A percentile compares a stretch with the other conserved stretches of the same genome.
phyloP scores from a whole-genome alignment of 2,113 vertebrate genomes.

The Pleuronectes platessa region DNA sequence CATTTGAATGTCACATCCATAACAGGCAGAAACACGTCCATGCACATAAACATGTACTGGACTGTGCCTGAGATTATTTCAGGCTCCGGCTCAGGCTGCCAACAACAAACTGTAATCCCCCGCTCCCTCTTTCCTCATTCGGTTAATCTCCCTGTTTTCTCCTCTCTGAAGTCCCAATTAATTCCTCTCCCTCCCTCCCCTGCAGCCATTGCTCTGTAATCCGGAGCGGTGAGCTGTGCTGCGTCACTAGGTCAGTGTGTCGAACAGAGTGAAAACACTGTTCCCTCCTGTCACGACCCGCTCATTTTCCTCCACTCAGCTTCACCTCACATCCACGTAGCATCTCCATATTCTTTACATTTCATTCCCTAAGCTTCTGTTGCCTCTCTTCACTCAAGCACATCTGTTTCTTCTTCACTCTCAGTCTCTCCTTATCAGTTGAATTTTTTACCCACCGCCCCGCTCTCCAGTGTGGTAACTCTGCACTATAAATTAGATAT shows the following conservation, averaged over 20 bases:
- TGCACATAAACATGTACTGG: conserved; percentile 7
- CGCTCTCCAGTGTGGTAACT: conserved; percentile 33
- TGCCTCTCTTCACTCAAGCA: not conserved
- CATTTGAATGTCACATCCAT: conserved; percentile 4
- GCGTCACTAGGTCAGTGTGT: conserved; percentile 75
- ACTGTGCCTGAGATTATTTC: conserved; percentile 60
- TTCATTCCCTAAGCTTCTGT: conserved; percentile 4
- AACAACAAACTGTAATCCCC: conserved; percentile 61
- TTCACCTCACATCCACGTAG: not conserved
- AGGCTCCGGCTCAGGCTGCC: conserved; percentile 19
- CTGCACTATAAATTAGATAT: conserved; percentile 20
- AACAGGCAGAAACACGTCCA: not conserved
- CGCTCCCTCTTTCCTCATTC: conserved; percentile 50
- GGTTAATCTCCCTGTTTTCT: conserved; percentile 71
- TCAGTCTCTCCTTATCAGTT: conserved; percentile 31
- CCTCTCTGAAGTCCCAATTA: conserved; percentile 47
- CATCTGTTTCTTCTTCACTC: conserved; percentile 20
- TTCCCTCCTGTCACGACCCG: conserved; percentile 25
- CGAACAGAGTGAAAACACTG: conserved; percentile 44
- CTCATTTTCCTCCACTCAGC: conserved; percentile 24
- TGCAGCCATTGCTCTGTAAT: conserved; percentile 56
- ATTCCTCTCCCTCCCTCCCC: conserved; percentile 37
- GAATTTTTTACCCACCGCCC: conserved; percentile 30
- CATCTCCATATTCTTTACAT: not conserved
- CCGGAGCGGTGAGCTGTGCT: conserved; percentile 61